Evolutionary conservation across 2,888 invertebrate species (phyloP).

Genomic region (Acleris literana): DNA sequence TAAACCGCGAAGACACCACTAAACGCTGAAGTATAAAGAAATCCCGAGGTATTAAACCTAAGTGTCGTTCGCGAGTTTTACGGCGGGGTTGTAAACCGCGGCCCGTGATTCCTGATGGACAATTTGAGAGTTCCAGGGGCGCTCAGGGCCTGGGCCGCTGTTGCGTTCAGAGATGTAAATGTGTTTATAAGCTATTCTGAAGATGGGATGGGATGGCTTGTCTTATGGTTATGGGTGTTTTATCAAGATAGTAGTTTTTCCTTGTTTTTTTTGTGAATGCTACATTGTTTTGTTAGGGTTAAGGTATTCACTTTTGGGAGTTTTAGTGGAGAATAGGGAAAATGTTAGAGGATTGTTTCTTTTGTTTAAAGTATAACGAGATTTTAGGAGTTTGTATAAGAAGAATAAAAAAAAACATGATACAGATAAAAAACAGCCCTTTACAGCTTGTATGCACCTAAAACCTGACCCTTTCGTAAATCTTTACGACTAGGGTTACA

Average conservation of each 20-base stretch:
- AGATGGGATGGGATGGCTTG: slow-evolving; percentile 8
- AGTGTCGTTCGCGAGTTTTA: slow-evolving; percentile 77
- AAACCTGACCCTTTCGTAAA: neutral
- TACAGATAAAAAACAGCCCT: neutral
- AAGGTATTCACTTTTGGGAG: no score
- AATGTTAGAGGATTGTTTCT: no score
- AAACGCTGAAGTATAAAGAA: slow-evolving; percentile 59
- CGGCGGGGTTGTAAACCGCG: slow-evolving; percentile 72
- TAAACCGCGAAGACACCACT: slow-evolving; percentile 23
- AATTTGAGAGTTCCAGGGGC: slow-evolving; percentile 73
- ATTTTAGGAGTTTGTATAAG: no score
- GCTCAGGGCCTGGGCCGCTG: slow-evolving; percentile 36
- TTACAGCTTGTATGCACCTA: neutral
- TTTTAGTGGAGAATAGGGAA: no score
- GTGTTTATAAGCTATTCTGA: slow-evolving; percentile 30
- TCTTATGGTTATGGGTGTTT: slow-evolving; percentile 14
- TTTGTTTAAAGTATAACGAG: no score
- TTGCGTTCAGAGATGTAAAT: slow-evolving; percentile 30
- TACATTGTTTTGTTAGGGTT: no score
- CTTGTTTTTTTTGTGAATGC: no score
- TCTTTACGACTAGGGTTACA: neutral
- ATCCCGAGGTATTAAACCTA: slow-evolving; percentile 68
- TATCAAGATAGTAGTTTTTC: slow-evolving; percentile 15
- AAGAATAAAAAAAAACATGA: no score
- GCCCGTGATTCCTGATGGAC: slow-evolving; percentile 79